Conservation (phyloP, 1,140 invertebrate genomes). For the Ostrea edulis region DNA sequence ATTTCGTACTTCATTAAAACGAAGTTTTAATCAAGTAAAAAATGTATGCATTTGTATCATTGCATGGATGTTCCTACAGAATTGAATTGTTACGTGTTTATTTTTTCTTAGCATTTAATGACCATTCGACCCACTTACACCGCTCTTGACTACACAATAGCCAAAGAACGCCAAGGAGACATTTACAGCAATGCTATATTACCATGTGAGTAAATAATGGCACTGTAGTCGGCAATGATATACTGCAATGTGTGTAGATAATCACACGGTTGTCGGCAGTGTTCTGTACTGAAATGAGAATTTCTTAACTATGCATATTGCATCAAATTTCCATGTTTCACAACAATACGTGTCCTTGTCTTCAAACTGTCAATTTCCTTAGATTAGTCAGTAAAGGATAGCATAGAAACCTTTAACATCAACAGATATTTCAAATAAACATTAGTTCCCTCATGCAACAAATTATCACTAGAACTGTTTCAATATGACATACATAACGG, state of each 20-base stretch:
- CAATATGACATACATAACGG: too few relatives aligned
- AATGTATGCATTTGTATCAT: background rate
- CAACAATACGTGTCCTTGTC: background rate
- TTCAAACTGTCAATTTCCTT: background rate
- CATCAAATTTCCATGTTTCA: background rate
- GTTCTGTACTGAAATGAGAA: background rate
- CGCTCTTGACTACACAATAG: background rate
- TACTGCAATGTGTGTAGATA: background rate
- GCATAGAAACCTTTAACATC: too few relatives aligned
- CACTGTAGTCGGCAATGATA: background rate
- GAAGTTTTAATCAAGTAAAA: background rate
- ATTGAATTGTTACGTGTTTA: background rate
- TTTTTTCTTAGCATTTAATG: background rate
- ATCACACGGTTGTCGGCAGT: background rate
- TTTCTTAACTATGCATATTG: background rate
- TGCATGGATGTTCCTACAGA: background rate
- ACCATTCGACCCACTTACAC: background rate
- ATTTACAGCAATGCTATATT: background rate
- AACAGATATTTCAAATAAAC: too few relatives aligned
- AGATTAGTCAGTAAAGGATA: background rate
- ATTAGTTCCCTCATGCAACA: too few relatives aligned
- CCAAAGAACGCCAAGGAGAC: background rate
- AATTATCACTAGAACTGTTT: too few relatives aligned
- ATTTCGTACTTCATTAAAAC: background rate
- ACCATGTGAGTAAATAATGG: background rate